phyloP scores from a whole-genome alignment of 1,140 invertebrate species.

The Calliopsis andreniformis region DNA sequence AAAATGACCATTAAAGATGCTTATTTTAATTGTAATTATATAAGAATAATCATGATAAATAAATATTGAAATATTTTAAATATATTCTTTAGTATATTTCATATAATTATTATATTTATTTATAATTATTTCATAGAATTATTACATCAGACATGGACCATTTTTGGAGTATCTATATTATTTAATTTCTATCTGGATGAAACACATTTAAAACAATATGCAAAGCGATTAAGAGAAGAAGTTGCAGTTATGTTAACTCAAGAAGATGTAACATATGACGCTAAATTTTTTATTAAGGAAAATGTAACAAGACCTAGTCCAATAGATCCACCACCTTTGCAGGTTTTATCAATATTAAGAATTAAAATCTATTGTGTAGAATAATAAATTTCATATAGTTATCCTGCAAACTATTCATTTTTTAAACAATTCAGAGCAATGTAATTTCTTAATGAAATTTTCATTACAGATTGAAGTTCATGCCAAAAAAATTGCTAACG shows the following conservation, averaged over 20 bases:
- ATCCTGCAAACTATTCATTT: slow-evolving; percentile 2
- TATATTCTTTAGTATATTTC: too few relatives aligned
- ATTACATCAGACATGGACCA: slow-evolving; percentile 69
- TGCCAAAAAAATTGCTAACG: slow-evolving; percentile 20
- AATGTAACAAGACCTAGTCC: slow-evolving; percentile 39
- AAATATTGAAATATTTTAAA: neutral
- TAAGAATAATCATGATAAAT: too few relatives aligned
- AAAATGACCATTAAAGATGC: neutral
- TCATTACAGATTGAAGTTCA: slow-evolving; percentile 67
- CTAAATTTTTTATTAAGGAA: slow-evolving; percentile 64
- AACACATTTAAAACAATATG: slow-evolving; percentile 70
- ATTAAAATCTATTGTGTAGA: slow-evolving; percentile 23
- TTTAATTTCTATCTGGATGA: slow-evolving; percentile 69
- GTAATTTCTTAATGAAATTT: slow-evolving; percentile 51
- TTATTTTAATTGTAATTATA: neutral
- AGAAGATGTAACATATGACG: slow-evolving; percentile 69
- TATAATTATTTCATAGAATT: slow-evolving; percentile 42
- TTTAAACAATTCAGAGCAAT: too few relatives aligned
- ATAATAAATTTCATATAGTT: neutral
- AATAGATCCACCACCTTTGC: slow-evolving; percentile 61
- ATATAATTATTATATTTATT: too few relatives aligned
- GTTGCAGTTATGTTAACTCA: slow-evolving; percentile 64
- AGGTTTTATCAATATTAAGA: slow-evolving; percentile 52
- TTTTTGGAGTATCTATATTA: slow-evolving; percentile 71
- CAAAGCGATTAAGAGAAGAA: slow-evolving; percentile 74